Base-by-base conservation (phyloP, 2,797 vertebrate genomes). In the Dryobates pubescens region DNA sequence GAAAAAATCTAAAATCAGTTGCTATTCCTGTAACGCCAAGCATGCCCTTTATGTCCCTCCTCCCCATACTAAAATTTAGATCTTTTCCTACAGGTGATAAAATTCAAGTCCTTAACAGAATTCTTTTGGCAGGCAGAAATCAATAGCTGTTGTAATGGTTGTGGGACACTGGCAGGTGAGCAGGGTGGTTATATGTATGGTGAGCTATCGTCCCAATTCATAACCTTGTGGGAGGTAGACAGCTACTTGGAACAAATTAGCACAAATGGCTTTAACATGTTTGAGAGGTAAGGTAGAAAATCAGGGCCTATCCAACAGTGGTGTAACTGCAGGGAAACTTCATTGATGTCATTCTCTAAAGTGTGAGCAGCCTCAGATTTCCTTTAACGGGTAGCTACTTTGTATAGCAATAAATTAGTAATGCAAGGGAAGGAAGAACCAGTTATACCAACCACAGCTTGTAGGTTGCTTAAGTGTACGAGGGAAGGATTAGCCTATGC, bases 231-330 rank as follows among this genome's bases (percentile, higher is more conserved):
- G 69, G 73, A 82, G 45, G 17, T 82, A 14, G 62, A 62, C 13
- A 72, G 49, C 9, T 70, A 43, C 12, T 58, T 58, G 67, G 58
- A 86, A 9, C 22, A 43, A 54, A 77, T 29, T 6, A 38, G 22
- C 65, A 51, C 19, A 32, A 86, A 58, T 4, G 17, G 7, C 41
- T 75, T 89, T 51, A n/a, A 15, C 2, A 17, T n/a, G n/a, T 29
- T 69, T 54, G n/a, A 7, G 41, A 58, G 34, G 22, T 17, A 45
- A 49, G 30, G 49, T 20, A 71, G 79, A 67, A 91, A 58, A 24
- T 6, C n/a, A 14, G 23, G 9, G 17, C 7, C 6, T 22, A 12
- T 6, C 13, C 5, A 2, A 2, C 0, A 9, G 5, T 9, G 61
- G 3, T 45, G 30, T 3, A 36, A 68, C 24, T 73, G 68, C 30